phyloP scores from a whole-genome alignment of 2,113 vertebrate genomes.

The Platanista minor region DNA sequence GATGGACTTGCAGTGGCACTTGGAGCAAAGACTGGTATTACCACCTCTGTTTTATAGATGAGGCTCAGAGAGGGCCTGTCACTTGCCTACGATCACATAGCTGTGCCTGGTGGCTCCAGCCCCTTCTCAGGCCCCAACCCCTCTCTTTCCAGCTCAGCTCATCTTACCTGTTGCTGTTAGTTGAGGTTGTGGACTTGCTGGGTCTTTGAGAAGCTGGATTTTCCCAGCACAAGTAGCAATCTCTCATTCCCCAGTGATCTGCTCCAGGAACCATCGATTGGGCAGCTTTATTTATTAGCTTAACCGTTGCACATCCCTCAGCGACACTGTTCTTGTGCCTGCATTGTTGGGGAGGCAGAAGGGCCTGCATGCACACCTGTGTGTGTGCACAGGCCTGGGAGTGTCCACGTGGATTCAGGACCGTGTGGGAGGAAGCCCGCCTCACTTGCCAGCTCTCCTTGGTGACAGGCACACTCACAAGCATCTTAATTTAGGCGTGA shows the following conservation, averaged over 20 bases:
- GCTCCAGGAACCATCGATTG: constrained; percentile 10
- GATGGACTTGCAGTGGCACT: neutral
- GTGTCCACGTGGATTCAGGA: neutral
- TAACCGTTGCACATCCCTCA: constrained; percentile 32
- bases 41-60: neutral
- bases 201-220: neutral
- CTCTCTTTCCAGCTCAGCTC: neutral
- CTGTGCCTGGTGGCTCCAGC: neutral
- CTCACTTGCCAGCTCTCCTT: neutral
- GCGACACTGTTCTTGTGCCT: neutral
- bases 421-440: neutral
- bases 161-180: neutral
- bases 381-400: neutral
- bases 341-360: neutral
- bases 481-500: neutral
- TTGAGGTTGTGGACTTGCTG: neutral
- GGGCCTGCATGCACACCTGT: neutral
- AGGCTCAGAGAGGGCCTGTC: neutral
- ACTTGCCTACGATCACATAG: neutral
- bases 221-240: neutral
- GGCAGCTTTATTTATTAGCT: constrained; percentile 36
- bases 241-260: constrained; percentile 31
- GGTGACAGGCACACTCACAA: neutral
- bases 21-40: neutral
- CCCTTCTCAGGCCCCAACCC: neutral